Evolutionary conservation across 2,888 invertebrate species (phyloP).

Genomic region (Apamea sordens): DNA sequence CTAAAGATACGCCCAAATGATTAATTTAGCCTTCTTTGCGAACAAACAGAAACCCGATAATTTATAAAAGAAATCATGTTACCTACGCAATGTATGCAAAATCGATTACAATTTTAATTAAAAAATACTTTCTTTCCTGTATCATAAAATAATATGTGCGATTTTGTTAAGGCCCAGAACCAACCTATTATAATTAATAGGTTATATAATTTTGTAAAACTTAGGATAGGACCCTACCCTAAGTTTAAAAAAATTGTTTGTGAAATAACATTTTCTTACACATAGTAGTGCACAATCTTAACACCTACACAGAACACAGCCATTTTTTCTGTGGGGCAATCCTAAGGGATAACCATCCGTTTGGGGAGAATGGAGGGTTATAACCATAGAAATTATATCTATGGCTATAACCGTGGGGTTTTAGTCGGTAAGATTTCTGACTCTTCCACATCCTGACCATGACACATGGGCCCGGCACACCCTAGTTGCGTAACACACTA

Average conservation of each 20-base stretch:
- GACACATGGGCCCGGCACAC: background rate
- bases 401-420: no score
- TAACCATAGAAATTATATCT: no score
- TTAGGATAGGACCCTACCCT: no score
- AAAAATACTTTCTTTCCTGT: constrained; percentile 7
- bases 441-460: background rate
- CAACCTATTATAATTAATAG: background rate
- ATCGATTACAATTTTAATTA: constrained; percentile 53
- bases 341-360: background rate
- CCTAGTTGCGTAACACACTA: background rate
- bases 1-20: constrained; percentile 24
- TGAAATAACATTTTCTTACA: background rate
- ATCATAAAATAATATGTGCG: background rate
- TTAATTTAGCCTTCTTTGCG: background rate
- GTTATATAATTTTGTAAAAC: no score
- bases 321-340: background rate
- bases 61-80: constrained; percentile 34
- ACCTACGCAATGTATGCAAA: constrained; percentile 27
- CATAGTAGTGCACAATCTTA: background rate
- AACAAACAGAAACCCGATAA: constrained; percentile 16
- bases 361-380: background rate
- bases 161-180: background rate
- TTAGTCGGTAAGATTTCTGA: background rate
- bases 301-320: background rate
- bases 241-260: background rate